These are phyloP conservation scores for Drosophila ezoana DNA, from an alignment of 2,888 invertebrate species.

Conservation along the genomic window DNA sequence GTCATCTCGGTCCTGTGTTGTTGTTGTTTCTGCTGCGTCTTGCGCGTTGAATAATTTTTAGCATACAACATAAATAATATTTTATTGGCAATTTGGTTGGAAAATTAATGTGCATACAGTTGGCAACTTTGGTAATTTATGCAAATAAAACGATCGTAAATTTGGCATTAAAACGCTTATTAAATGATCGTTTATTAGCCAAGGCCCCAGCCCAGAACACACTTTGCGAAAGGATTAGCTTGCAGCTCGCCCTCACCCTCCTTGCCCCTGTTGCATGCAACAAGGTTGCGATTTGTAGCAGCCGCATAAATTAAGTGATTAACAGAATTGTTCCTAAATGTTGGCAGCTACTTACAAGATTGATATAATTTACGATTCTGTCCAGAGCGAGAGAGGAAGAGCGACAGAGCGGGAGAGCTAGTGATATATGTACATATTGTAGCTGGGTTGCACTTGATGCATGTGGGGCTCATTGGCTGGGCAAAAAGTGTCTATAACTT, in stretches of 20 bases:
- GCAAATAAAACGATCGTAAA: constrained; percentile 83
- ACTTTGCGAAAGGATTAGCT: constrained; percentile 39
- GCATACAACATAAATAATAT: constrained; percentile 77
- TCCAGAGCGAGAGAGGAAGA: not conserved
- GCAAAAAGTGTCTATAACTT: constrained; percentile 62
- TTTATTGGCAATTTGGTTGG: constrained; percentile 81
- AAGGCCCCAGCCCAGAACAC: constrained; percentile 12
- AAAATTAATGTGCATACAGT: constrained; percentile 78
- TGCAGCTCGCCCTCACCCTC: not conserved
- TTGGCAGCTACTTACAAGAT: constrained; percentile 74
- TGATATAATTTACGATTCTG: constrained; percentile 65
- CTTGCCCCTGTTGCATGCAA: constrained; percentile 44
- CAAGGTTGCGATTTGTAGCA: constrained; percentile 74
- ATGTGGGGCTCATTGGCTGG: constrained; percentile 14
- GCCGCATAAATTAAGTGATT: constrained; percentile 76
- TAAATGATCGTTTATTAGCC: constrained; percentile 79
- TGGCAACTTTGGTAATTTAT: constrained; percentile 81
- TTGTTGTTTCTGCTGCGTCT: constrained; percentile 21
- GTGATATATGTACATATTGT: constrained; percentile 38
- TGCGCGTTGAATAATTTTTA: constrained; percentile 56
- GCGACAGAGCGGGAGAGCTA: not conserved
- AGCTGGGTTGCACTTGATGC: constrained; percentile 6
- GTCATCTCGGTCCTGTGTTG: constrained; percentile 31
- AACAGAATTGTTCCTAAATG: constrained; percentile 72
- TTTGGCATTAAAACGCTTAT: constrained; percentile 82